Conservation (phyloP, 2,113 vertebrate species). For the Panthera leo region DNA sequence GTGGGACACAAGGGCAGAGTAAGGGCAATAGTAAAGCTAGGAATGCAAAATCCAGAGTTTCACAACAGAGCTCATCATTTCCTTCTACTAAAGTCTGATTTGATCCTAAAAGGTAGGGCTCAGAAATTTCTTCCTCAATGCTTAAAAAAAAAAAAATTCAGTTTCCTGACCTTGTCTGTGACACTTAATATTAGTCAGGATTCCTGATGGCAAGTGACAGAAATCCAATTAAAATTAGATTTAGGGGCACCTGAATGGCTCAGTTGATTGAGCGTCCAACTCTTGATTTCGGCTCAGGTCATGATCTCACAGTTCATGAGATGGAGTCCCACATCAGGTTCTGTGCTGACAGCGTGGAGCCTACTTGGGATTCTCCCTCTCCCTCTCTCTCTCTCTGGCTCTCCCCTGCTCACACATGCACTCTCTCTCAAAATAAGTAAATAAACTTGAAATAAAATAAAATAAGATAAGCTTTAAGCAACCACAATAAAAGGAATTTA, state of each 20-base stretch:
- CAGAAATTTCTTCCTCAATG: not conserved
- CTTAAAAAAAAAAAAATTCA: not conserved
- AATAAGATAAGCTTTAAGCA: conserved; percentile 30
- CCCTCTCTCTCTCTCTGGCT: too few species aligned
- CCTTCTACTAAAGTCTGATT: not conserved
- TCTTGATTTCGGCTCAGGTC: too few species aligned
- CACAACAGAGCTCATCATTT: not conserved
- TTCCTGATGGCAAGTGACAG: not conserved
- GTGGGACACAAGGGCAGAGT: not conserved
- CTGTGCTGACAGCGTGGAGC: too few species aligned
- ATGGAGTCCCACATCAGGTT: too few species aligned
- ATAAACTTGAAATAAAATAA: conserved; percentile 32
- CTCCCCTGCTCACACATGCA: too few species aligned
- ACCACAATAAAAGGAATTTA: not conserved
- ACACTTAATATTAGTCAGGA: not conserved
- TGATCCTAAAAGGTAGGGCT: not conserved
- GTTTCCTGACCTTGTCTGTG: not conserved
- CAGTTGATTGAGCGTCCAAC: too few species aligned
- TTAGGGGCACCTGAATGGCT: too few species aligned
- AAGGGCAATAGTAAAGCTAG: not conserved
- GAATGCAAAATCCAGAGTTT: not conserved
- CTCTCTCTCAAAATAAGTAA: too few species aligned
- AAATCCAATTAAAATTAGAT: conserved; percentile 1
- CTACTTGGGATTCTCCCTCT: too few species aligned
- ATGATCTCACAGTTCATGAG: too few species aligned